Conservation (phyloP, 2,888 invertebrate genomes). For the Lissocephala sabroskyi region DNA sequence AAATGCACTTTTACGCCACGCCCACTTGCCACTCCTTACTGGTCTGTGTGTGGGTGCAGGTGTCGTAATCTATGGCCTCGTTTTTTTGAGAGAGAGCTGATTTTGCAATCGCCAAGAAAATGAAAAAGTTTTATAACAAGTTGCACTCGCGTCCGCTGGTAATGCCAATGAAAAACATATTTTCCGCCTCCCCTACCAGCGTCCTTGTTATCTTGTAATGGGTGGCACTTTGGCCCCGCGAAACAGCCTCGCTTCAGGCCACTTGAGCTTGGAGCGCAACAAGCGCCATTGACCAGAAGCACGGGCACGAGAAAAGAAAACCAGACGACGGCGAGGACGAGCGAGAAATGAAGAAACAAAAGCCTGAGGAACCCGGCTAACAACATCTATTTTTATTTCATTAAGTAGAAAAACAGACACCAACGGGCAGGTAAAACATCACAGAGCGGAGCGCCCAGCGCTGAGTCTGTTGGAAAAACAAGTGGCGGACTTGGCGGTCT, state of each 20-base stretch:
- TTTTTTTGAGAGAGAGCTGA: conserved; percentile 7
- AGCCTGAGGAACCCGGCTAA: conserved; percentile 17
- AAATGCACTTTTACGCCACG: conserved; percentile 27
- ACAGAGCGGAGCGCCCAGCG: conserved; percentile 6
- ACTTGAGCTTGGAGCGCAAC: neutral
- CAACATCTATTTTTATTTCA: conserved; percentile 59
- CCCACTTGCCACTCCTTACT: neutral
- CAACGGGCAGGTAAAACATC: conserved; percentile 30
- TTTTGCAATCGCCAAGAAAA: conserved; percentile 15
- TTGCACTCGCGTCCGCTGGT: neutral
- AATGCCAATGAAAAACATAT: conserved; percentile 6
- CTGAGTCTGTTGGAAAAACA: neutral
- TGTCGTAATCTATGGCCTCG: conserved; percentile 20
- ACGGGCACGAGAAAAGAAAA: too few species aligned
- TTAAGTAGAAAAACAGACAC: conserved; percentile 57
- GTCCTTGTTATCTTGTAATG: too few species aligned
- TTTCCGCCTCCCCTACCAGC: too few species aligned
- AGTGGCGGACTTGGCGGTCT: conserved; percentile 8
- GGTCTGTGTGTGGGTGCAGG: conserved; percentile 18
- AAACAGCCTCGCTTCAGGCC: too few species aligned
- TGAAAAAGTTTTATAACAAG: conserved; percentile 2
- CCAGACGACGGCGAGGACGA: neutral
- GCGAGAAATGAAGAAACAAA: conserved; percentile 14
- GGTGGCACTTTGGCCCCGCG: too few species aligned
- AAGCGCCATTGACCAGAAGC: neutral